phyloP scores from a whole-genome alignment of 2,797 vertebrate genomes.

The Iguana delicatissima region DNA sequence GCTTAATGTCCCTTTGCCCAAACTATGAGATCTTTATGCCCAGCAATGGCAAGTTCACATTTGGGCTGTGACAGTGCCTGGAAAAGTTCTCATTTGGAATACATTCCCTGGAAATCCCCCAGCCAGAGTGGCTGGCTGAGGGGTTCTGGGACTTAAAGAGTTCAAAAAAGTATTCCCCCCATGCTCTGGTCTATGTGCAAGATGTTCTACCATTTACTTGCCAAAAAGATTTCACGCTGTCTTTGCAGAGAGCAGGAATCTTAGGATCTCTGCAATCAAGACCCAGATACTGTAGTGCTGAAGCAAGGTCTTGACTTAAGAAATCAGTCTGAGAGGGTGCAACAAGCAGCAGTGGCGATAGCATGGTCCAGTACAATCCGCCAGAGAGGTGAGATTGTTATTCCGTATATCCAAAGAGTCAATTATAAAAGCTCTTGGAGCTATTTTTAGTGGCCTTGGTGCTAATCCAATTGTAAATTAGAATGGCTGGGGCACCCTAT shows the following conservation, averaged over 20 bases:
- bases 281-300: not conserved
- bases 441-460: slow-evolving; percentile 66
- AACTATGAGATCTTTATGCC: not conserved
- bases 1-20: not conserved
- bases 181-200: not conserved
- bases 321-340: not conserved
- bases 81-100: no score
- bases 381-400: slow-evolving; percentile 54
- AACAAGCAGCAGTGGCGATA: not conserved
- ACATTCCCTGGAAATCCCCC: no score
- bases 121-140: no score
- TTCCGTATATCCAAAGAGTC: slow-evolving; percentile 45
- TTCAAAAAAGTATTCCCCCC: no score
- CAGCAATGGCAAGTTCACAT: not conserved
- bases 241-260: not conserved
- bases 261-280: not conserved
- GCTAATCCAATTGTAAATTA: slow-evolving; percentile 59
- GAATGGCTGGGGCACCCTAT: slow-evolving; percentile 13
- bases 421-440: slow-evolving; percentile 54
- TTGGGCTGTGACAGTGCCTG: no score
- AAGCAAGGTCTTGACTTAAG: not conserved
- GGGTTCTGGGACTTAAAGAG: no score
- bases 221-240: not conserved
- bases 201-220: not conserved
- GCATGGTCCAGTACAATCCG: not conserved